Conservation (phyloP, 1,140 invertebrate genomes). For the Plectrocnemia conspersa region DNA sequence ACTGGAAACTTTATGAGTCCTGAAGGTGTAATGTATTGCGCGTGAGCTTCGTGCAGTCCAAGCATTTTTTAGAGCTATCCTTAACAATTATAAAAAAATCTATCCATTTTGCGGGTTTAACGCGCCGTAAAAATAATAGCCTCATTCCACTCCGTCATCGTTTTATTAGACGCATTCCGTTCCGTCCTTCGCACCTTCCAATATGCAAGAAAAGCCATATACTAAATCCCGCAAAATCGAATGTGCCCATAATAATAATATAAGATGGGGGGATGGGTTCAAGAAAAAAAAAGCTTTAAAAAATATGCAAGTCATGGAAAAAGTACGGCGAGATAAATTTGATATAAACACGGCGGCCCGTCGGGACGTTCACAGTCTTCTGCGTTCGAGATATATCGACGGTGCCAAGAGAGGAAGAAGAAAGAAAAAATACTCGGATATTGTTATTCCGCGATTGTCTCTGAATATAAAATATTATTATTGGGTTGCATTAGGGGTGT, state of each 20-base stretch:
- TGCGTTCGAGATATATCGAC: slow-evolving; percentile 33
- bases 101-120: too few relatives aligned
- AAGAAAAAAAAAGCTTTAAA: slow-evolving; percentile 22
- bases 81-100: background rate
- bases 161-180: slow-evolving; percentile 25
- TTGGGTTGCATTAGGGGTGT: slow-evolving; percentile 36
- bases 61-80: background rate
- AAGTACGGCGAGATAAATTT: slow-evolving; percentile 34
- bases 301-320: slow-evolving; percentile 36
- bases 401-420: slow-evolving; percentile 3
- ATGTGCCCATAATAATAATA: slow-evolving; percentile 22
- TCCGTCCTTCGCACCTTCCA: slow-evolving; percentile 13
- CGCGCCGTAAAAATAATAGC: slow-evolving; percentile 22
- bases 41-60: background rate
- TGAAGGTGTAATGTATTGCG: slow-evolving; percentile 25
- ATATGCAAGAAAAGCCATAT: slow-evolving; percentile 28
- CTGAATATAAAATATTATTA: slow-evolving; percentile 38
- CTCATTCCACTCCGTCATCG: slow-evolving; percentile 25
- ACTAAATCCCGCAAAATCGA: slow-evolving; percentile 31
- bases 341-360: slow-evolving; percentile 29
- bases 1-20: slow-evolving; percentile 30
- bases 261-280: slow-evolving; percentile 7
- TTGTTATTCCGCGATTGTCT: slow-evolving; percentile 37
- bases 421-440: slow-evolving; percentile 28
- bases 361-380: slow-evolving; percentile 29